Evolutionary conservation across 2,113 vertebrate genomes (phyloP), one percentile per base, ranked within the genome.

Genomic region (Podarcis cretensis): DNA sequence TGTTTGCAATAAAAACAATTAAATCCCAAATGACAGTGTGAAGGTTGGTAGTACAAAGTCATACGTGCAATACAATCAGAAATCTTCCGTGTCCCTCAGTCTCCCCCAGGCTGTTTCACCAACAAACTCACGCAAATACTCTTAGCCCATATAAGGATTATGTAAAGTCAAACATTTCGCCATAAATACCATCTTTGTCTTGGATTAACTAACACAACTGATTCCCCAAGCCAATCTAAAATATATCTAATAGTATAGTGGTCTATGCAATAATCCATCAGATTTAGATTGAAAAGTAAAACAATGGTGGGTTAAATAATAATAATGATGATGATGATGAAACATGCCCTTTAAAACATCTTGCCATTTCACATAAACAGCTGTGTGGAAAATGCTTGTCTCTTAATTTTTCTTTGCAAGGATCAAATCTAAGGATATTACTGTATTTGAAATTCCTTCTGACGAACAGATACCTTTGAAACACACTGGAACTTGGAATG

Each of bases 1-100:
- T 89, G 87, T 89, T 89, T 89, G 65, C 16, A 23, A 59, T 69
- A 69, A 83, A 89, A n/a, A 87, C 57, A 87, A 74, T 82, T 63
- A 43, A 27, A 57, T 63, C 54, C 68, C 10, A 63, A 12, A 13
- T 2, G 25, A 89, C 57, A 37, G 63, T 57, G 25, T 5, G 23
- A 69, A 78, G 6, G 81, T 78, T 89, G 78, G 69, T n/a, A 84
- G 75, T 69, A 83, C 59, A 89, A 89, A 89, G 63, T 78, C 14
- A 14, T 48, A 20, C 7, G 7, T 71, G 40, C 25, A 35, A 27
- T 35, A 30, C 23, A 35, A 3, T 69, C 74, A 35, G 18, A 57
- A 54, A 9, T 66, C 57, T 65, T 35, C 12, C 18, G 12, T 7
- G 30, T 20, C n/a, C 6, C 37, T 76, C 71, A 35, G 73, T 25